Evolutionary conservation across 2,888 invertebrate species (phyloP).

Genomic region (Noctua comes): DNA sequence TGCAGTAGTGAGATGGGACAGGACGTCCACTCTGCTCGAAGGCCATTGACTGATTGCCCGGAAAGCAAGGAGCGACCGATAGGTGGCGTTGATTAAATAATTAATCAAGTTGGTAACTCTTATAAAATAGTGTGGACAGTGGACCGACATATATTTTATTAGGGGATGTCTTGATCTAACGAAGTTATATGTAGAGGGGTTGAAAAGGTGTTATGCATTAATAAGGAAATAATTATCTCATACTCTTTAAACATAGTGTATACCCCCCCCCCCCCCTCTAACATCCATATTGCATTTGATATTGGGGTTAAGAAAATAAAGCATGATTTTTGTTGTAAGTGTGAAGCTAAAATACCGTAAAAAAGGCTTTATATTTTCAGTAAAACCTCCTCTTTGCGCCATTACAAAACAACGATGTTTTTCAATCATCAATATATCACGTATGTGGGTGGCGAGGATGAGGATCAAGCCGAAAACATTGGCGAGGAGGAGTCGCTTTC

Average conservation of each 20-base stretch:
- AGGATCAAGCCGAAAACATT: constrained; percentile 83
- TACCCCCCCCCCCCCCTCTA: neutral
- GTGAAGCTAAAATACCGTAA: constrained; percentile 62
- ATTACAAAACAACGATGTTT: constrained; percentile 63
- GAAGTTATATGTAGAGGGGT: neutral
- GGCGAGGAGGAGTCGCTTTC: constrained; percentile 87
- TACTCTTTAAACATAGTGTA: neutral
- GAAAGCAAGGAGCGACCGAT: constrained; percentile 81
- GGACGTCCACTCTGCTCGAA: constrained; percentile 78
- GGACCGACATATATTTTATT: constrained; percentile 18
- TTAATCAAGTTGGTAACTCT: constrained; percentile 80
- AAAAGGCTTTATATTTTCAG: constrained; percentile 56
- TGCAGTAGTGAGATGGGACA: constrained; percentile 76
- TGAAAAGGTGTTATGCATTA: neutral
- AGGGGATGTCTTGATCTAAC: neutral
- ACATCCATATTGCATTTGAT: neutral
- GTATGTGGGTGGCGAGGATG: constrained; percentile 73
- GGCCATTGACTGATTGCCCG: constrained; percentile 83
- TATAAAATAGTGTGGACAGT: constrained; percentile 39
- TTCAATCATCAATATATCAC: constrained; percentile 73
- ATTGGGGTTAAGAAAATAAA: constrained; percentile 5
- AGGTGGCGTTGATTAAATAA: constrained; percentile 86
- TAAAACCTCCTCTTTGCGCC: constrained; percentile 54
- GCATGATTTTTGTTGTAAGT: constrained; percentile 2
- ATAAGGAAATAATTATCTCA: neutral